Base-by-base conservation (phyloP, 2,797 vertebrate genomes). In the Capromys pilorides region DNA sequence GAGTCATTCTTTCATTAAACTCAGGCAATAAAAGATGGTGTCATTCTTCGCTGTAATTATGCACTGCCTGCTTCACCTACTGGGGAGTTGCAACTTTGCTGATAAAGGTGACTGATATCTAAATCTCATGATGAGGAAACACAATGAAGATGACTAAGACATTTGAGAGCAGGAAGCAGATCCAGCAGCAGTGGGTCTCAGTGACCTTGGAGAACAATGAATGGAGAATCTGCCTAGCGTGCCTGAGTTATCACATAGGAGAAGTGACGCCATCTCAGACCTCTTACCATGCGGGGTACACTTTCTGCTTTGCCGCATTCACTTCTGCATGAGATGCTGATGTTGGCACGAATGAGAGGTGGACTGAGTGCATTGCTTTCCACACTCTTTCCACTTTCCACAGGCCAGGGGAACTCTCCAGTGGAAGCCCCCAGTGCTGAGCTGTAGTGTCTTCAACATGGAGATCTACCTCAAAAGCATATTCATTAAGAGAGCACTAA, bases 1-100 rank as follows among this genome's bases (percentile, higher is more conserved):
- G 83, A 95, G 71, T 90, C 90, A 82, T 66, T 86, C 71, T 77
- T 91, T 93, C 18, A 0, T 33, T 41, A 5, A 7, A 6, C 78
- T 13, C 64, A 94, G 66, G 88, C 94, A 91, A 69, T 59, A n/a
- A 49, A 86, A n/a, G 66, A 24, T 33, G 39, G 3, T 3, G 6
- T 51, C n/a, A 36, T 28, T 94, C 71, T 49, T 31, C 73, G 10
- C 21, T 59, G 2, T 49, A 75, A 80, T 67, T n/a, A 71, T 49
- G 5, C 4, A 22, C 10, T 39, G 14, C 77, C 12, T 59, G 13
- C 14, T 12, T 36, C 62, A 82, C 33, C 19, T 14, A 45, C 19
- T 36, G 66, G 86, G 21, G 82, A 41, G 69, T 7, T 59, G 31
- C 41, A 45, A 59, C 1, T 21, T 28, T 57, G 14, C 36, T 39